Base-by-base conservation (phyloP, 2,888 invertebrate genomes). In the Brachypalpus laphriformis region DNA sequence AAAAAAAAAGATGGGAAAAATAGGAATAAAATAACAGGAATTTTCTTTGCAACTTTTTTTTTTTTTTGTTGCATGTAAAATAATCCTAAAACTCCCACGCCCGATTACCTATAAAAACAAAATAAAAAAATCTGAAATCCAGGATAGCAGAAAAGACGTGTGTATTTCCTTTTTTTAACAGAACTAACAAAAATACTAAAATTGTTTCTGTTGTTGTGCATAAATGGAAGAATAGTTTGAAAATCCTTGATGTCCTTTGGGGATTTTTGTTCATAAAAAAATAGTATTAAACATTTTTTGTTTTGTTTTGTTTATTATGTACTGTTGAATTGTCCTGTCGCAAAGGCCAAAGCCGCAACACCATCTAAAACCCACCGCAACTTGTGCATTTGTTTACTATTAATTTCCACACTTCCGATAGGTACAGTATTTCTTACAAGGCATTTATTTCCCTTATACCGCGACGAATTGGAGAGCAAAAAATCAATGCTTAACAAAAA, bases 1-100 rank as follows among this genome's bases (percentile, higher is more conserved):
- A 76, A 80, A 77, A 42, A 76, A 57, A 42, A 65, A 77, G 59
- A 78, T 40, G 56, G 56, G 51, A 59, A 65, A 74, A 74, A 57
- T 54, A 25, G 66, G 66, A 59, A 68, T 75, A 74, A 61, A 65
- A 71, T 56, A 56, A 37, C 31, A 59, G 57, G 49, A 63, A 54
- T 54, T 74, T 74, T 54, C 54, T 63, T 63, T n/a, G 25, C 34
- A 31, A 45, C 49, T 61, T 25, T 72, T 51, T 51, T 37, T 59
- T 42, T 37, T 18, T n/a, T n/a, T n/a, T n/a, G n/a, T n/a, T n/a
- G n/a, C n/a, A 54, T 31, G 31, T 45, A 49, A 66, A 76, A 66
- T 66, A 57, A 59, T 47, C 66, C 65, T 66, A 40, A 57, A 20
- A 18, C 34, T 20, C 51, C 56, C 9, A 47, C 47, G 25, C 22